Conservation (phyloP, 2,888 invertebrate species). For the Tipula lateralis region DNA sequence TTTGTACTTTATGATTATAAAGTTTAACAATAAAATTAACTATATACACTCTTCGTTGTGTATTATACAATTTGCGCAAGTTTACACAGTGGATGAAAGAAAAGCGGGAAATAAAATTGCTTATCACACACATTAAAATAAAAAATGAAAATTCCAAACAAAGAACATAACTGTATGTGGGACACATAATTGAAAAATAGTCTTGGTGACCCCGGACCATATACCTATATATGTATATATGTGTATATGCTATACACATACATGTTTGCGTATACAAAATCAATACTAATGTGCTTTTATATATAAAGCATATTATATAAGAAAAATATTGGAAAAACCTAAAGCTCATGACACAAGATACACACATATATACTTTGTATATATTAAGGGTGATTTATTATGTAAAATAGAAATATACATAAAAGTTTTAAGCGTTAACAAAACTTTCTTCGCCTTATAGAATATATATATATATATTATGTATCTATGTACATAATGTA, state of each 20-base stretch:
- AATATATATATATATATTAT: no score
- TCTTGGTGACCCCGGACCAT: background rate
- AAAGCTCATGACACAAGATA: background rate
- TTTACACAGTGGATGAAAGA: background rate
- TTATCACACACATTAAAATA: background rate
- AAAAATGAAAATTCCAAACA: background rate
- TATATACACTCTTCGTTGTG: background rate
- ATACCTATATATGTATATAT: background rate
- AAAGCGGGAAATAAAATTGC: background rate
- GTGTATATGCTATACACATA: no score
- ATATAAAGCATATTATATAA: background rate
- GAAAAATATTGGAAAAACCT: background rate
- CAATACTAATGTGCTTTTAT: background rate
- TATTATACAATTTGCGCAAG: background rate
- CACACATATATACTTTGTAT: background rate
- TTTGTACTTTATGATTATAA: background rate
- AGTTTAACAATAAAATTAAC: background rate
- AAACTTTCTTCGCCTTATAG: background rate
- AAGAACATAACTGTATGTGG: background rate
- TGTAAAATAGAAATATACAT: slow-evolving; percentile 3
- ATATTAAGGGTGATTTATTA: slow-evolving; percentile 19
- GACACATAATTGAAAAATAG: background rate
- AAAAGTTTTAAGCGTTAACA: slow-evolving; percentile 19
- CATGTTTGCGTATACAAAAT: no score
- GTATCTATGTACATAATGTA: background rate